A percentile compares a stretch with the other conserved stretches of the same genome.
Conservation (phyloP, 2,113 vertebrate species). For the Puntigrus tetrazona region DNA sequence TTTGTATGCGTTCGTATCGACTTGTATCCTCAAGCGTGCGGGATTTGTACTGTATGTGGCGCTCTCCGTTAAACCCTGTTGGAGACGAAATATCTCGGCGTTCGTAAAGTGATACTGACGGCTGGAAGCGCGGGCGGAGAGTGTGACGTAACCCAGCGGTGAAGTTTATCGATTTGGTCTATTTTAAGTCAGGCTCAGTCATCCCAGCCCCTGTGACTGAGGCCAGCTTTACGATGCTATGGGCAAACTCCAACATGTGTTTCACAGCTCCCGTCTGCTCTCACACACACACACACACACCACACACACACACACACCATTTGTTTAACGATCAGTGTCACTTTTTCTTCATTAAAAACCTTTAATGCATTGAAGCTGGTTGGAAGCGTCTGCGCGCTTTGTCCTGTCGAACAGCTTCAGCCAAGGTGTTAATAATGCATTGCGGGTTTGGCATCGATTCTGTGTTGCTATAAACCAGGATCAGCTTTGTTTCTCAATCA, state of each 20-base stretch:
- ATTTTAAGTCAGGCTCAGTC: slow-evolving; percentile 49
- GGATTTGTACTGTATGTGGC: slow-evolving; percentile 6
- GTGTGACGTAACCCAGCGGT: slow-evolving; percentile 33
- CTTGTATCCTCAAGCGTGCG: background rate
- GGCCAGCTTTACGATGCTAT: slow-evolving; percentile 27
- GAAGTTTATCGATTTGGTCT: slow-evolving; percentile 55
- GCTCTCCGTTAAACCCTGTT: background rate
- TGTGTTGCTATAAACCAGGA: background rate
- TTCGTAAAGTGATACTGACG: slow-evolving; percentile 29
- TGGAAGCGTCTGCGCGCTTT: background rate
- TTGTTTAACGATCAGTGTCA: background rate
- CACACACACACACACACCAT: background rate
- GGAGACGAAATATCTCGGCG: background rate
- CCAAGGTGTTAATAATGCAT: background rate
- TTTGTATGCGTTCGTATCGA: background rate
- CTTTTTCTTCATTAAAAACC: background rate
- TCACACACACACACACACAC: background rate
- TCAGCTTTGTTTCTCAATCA: background rate
- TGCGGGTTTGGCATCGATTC: slow-evolving; percentile 7
- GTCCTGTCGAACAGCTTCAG: background rate
- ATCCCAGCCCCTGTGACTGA: slow-evolving; percentile 25
- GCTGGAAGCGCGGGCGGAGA: slow-evolving; percentile 23
- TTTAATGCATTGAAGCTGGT: background rate
- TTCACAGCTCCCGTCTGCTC: background rate
- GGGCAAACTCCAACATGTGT: slow-evolving; percentile 33